Conservation (phyloP, 2,113 vertebrate genomes). For the Caranx melampygus region DNA sequence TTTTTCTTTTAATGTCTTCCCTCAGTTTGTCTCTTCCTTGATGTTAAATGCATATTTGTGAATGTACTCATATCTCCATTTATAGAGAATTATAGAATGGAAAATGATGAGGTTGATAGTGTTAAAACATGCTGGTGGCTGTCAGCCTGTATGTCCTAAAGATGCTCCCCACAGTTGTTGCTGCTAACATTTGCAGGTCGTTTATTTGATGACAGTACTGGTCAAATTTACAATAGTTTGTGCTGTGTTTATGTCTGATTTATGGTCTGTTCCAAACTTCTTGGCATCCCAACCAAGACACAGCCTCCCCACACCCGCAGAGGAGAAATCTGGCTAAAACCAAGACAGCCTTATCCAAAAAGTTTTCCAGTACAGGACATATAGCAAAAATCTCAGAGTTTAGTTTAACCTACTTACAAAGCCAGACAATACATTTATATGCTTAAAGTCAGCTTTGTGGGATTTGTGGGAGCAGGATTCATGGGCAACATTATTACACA, state of each 20-base stretch:
- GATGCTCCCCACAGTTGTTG: no score
- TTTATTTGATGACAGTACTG: neutral
- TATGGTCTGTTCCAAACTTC: neutral
- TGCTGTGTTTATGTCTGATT: neutral
- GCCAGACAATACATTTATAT: neutral
- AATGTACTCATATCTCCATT: slow-evolving; percentile 21
- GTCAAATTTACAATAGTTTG: neutral
- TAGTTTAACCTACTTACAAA: neutral
- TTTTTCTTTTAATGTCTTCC: neutral
- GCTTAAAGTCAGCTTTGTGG: neutral
- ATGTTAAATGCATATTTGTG: slow-evolving; percentile 55
- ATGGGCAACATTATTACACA: no score
- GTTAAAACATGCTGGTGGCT: no score
- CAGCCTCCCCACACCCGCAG: no score
- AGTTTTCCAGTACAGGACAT: no score
- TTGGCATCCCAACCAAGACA: neutral
- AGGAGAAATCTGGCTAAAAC: neutral
- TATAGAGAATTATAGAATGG: neutral
- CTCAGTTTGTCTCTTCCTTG: slow-evolving; percentile 47
- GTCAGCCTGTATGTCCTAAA: no score
- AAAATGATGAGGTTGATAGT: no score
- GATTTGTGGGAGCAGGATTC: no score
- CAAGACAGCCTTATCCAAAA: no score
- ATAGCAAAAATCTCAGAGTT: neutral
- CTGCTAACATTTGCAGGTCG: no score